Evolutionary conservation across 2,113 vertebrate species (phyloP).

Genomic region (Miniopterus natalensis): DNA sequence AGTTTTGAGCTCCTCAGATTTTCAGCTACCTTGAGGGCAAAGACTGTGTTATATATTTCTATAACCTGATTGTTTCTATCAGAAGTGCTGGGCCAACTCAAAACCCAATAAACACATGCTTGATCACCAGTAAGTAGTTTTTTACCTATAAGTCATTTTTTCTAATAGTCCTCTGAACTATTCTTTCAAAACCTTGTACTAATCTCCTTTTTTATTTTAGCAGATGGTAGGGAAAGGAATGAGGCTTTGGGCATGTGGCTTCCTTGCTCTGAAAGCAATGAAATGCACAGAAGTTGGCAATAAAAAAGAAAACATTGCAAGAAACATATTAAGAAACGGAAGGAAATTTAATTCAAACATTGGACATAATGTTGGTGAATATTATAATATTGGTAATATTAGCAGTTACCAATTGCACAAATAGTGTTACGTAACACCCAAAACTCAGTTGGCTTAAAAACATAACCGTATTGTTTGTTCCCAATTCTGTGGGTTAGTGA

Average conservation of each 20-base stretch:
- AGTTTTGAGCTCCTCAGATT: background rate
- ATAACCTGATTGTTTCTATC: background rate
- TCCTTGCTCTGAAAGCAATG: background rate
- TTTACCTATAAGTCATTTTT: background rate
- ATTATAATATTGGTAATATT: background rate
- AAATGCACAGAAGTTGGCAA: background rate
- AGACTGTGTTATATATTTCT: background rate
- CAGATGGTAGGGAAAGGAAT: background rate
- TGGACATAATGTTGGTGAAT: background rate
- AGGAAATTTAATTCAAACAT: background rate
- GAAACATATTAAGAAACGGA: background rate
- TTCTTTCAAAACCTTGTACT: background rate
- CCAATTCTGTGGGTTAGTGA: background rate
- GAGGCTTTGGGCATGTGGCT: background rate
- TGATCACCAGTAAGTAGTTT: background rate
- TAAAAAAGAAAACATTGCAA: background rate
- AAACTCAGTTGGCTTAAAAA: background rate
- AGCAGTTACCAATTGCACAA: background rate
- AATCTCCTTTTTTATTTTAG: background rate
- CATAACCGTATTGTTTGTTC: background rate
- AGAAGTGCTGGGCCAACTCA: background rate
- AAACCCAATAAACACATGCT: background rate
- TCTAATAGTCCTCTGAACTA: background rate
- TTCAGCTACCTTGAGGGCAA: background rate
- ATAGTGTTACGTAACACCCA: background rate